Evolutionary conservation across 35 echinoderm and acorn worm genomes (phyloP).

Genomic region (Apostichopus japonicus): DNA sequence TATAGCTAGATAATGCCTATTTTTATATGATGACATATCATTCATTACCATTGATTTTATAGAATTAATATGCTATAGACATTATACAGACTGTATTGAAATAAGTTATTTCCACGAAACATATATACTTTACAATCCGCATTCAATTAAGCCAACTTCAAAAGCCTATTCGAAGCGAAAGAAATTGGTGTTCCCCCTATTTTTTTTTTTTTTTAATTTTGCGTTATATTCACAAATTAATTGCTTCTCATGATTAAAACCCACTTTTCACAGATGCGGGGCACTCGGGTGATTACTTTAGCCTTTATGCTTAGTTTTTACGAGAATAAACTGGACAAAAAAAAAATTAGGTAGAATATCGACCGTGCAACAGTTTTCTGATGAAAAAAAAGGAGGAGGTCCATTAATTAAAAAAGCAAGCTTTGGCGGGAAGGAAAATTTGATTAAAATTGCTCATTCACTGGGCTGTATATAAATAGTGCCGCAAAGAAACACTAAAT

Average conservation of each 20-base stretch:
- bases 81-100: background rate
- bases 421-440: slow-evolving; percentile 30
- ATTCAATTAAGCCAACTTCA: slow-evolving; percentile 29
- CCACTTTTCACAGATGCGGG: background rate
- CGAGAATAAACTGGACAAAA: background rate
- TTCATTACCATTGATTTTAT: no score
- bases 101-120: background rate
- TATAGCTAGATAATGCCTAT: no score
- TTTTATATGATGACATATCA: no score
- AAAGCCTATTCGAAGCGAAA: slow-evolving; percentile 6
- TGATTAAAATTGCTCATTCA: slow-evolving; percentile 46
- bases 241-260: slow-evolving; percentile 46
- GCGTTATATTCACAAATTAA: slow-evolving; percentile 45
- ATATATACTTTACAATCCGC: slow-evolving; percentile 6
- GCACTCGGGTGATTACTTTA: slow-evolving; percentile 43
- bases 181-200: slow-evolving; percentile 28
- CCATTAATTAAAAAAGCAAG: slow-evolving; percentile 52
- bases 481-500: slow-evolving; percentile 23
- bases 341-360: background rate
- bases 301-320: background rate
- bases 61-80: no score
- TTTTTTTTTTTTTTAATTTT: slow-evolving; percentile 26
- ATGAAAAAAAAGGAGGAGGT: slow-evolving; percentile 29
- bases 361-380: background rate
- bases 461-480: slow-evolving; percentile 14